These are phyloP conservation scores for Arctia plantaginis DNA, from an alignment of 2,888 invertebrate species.

Conservation along the genomic window DNA sequence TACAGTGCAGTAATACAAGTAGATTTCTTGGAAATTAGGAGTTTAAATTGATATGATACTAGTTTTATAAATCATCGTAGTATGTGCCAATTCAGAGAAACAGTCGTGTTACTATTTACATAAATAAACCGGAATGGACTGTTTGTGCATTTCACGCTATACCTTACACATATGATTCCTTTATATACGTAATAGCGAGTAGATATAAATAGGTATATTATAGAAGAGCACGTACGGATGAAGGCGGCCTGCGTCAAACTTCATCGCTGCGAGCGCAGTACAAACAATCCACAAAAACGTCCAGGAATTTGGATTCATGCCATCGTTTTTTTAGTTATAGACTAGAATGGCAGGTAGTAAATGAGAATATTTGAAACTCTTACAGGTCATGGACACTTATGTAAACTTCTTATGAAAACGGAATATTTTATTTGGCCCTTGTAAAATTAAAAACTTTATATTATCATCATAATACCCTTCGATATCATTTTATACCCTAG, in stretches of 20 bases:
- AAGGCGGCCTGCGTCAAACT: constrained; percentile 71
- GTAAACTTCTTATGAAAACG: not conserved
- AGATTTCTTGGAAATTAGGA: not conserved
- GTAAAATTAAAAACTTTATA: not conserved
- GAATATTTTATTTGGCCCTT: not conserved
- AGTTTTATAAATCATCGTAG: constrained; percentile 22
- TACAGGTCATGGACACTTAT: constrained; percentile 44
- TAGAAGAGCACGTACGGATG: constrained; percentile 40
- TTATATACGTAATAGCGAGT: constrained; percentile 13
- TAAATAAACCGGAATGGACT: constrained; percentile 25
- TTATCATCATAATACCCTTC: not conserved
- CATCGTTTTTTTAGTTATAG: constrained; percentile 65
- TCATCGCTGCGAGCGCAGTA: constrained; percentile 65
- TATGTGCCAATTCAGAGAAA: constrained; percentile 19
- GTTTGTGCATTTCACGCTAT: constrained; percentile 28
- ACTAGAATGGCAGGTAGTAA: constrained; percentile 53
- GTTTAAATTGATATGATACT: not conserved
- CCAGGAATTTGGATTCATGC: constrained; percentile 79
- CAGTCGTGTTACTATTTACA: constrained; percentile 31
- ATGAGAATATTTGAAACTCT: constrained; percentile 33
- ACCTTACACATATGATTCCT: constrained; percentile 20
- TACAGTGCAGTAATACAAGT: not conserved
- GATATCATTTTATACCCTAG: not conserved
- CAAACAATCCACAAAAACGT: constrained; percentile 79
- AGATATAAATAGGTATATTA: not conserved